These are phyloP conservation scores for Tragopan temminckii DNA, from an alignment of 2,797 vertebrate genomes.

Conservation along the genomic window DNA sequence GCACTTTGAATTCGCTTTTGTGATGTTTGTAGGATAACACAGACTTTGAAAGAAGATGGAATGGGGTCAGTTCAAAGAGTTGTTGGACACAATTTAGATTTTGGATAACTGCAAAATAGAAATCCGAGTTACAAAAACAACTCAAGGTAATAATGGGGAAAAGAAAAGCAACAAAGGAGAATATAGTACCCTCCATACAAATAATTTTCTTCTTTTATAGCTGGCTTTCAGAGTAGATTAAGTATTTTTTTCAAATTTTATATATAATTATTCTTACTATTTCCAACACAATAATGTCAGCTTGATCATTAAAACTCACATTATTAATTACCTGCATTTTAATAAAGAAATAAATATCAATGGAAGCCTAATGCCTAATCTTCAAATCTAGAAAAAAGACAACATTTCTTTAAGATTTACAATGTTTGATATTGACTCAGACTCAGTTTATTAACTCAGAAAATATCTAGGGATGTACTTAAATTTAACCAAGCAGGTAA, in stretches of 20 bases:
- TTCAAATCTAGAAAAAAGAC: neutral
- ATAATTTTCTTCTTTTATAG: neutral
- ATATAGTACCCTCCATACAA: neutral
- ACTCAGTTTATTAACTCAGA: neutral
- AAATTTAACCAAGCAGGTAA: neutral
- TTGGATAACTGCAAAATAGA: slow-evolving; percentile 44
- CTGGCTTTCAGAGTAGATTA: slow-evolving; percentile 8
- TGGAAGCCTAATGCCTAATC: neutral
- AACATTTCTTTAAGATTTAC: neutral
- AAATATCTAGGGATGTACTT: neutral
- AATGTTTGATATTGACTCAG: neutral
- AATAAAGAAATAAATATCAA: neutral
- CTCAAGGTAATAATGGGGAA: neutral
- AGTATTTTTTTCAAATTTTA: neutral
- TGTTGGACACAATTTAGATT: slow-evolving; percentile 4
- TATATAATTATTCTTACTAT: neutral
- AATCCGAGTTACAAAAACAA: slow-evolving; percentile 38
- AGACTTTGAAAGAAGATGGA: slow-evolving; percentile 12
- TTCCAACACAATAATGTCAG: neutral
- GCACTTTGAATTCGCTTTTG: neutral
- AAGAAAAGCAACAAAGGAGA: neutral
- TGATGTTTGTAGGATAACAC: neutral
- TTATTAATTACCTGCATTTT: neutral
- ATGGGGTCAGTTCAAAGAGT: slow-evolving; percentile 5
- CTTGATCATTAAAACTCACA: neutral